Conservation (phyloP, 2,113 vertebrate species). For the Pterocles orientalis region DNA sequence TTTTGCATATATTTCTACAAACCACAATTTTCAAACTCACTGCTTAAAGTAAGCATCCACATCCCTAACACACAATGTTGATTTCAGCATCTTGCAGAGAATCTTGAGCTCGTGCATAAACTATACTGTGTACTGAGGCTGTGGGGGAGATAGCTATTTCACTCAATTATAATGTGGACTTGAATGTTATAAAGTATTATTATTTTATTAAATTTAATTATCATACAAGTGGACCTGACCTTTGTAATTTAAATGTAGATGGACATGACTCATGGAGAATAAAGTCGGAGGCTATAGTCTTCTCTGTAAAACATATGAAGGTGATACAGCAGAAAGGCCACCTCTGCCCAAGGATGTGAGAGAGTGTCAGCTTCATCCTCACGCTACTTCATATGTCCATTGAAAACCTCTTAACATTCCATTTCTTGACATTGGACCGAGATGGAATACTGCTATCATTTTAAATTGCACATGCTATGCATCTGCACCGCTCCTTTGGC, state of each 20-base stretch:
- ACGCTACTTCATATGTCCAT: not conserved
- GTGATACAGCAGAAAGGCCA: not conserved
- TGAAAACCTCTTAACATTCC: not conserved
- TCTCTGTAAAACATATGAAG: not conserved
- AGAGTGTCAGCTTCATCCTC: not conserved
- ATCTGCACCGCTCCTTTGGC: not conserved
- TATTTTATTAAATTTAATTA: constrained; percentile 14
- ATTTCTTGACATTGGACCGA: not conserved
- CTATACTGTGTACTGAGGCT: not conserved
- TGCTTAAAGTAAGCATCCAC: constrained; percentile 31
- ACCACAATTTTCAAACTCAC: constrained; percentile 24
- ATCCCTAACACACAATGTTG: not conserved
- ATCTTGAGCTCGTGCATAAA: constrained; percentile 16
- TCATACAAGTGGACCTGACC: not conserved
- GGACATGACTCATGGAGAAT: not conserved
- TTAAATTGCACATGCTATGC: not conserved
- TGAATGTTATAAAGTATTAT: not conserved
- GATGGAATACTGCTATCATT: not conserved
- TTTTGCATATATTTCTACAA: constrained; percentile 56
- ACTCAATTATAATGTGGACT: not conserved
- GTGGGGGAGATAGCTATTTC: not conserved
- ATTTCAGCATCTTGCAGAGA: constrained; percentile 46
- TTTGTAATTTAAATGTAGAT: not conserved
- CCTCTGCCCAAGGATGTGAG: not conserved
- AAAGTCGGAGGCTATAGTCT: not conserved